Evolutionary conservation across 2,888 invertebrate genomes (phyloP).

Genomic region (Leptopilina myrica): DNA sequence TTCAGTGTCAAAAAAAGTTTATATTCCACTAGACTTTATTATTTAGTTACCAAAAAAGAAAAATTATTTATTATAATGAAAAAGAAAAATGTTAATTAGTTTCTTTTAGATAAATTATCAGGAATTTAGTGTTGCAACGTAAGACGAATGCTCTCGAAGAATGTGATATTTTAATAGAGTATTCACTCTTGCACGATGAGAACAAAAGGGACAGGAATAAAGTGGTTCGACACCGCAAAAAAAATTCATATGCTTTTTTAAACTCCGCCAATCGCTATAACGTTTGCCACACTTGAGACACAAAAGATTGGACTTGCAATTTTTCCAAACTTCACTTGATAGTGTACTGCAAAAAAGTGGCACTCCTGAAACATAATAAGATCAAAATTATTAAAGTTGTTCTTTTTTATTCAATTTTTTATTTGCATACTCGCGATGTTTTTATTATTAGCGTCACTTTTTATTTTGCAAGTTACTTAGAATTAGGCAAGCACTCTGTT

Average conservation of each 20-base stretch:
- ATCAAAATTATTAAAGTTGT: not conserved
- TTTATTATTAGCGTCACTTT: not conserved
- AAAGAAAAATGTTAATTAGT: not conserved
- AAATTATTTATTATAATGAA: no score
- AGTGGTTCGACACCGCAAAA: slow-evolving; percentile 65
- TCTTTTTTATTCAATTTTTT: not conserved
- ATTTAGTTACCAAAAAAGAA: no score
- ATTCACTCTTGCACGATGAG: slow-evolving; percentile 61
- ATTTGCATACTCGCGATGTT: not conserved
- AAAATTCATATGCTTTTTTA: slow-evolving; percentile 69
- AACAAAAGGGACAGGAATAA: slow-evolving; percentile 60
- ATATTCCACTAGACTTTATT: no score
- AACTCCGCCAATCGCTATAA: slow-evolving; percentile 68
- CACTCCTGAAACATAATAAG: slow-evolving; percentile 29
- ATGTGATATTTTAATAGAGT: slow-evolving; percentile 65
- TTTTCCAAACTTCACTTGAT: slow-evolving; percentile 59
- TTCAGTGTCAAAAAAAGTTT: no score
- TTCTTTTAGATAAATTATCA: slow-evolving; percentile 22
- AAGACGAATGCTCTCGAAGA: slow-evolving; percentile 60
- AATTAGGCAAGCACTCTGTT: not conserved
- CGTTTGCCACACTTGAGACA: slow-evolving; percentile 62
- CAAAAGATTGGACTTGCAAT: slow-evolving; percentile 59
- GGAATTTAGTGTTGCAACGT: slow-evolving; percentile 47
- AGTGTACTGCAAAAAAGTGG: slow-evolving; percentile 65
- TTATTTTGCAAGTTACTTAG: not conserved